Percentiles rank a stretch among this genome's conserved stretches.
Conservation (phyloP, 2,113 vertebrate genomes). For the Sapajus apella region DNA sequence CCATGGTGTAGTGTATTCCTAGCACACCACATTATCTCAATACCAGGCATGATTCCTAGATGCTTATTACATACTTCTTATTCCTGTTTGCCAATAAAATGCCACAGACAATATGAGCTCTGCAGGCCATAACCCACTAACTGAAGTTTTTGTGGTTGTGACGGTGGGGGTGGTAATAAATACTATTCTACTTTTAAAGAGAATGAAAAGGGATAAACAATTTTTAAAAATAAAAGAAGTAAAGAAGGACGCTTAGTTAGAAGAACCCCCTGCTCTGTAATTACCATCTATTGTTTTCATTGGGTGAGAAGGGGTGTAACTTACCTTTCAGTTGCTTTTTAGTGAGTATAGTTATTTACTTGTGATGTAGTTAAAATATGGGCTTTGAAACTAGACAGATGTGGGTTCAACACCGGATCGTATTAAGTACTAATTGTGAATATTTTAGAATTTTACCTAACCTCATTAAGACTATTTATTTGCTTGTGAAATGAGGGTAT, state of each 20-base stretch:
- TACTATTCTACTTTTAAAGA: background rate
- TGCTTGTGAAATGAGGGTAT: background rate
- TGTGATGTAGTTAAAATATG: background rate
- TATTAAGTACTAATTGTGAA: background rate
- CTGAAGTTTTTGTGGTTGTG: background rate
- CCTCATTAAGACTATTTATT: background rate
- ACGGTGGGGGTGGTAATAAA: background rate
- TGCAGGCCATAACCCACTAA: background rate
- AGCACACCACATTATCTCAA: background rate
- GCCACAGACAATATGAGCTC: fast-evolving
- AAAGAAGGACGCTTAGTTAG: background rate
- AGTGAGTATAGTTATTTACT: background rate
- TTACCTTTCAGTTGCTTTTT: background rate
- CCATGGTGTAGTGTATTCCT: background rate
- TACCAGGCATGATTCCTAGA: background rate
- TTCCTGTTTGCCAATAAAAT: background rate
- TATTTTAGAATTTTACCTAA: background rate
- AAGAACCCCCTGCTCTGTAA: background rate
- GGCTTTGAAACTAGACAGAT: background rate
- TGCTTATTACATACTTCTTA: background rate
- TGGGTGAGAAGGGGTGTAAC: background rate
- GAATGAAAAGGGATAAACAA: background rate
- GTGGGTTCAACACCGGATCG: background rate
- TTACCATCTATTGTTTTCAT: background rate
- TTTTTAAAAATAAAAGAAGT: background rate